These are phyloP conservation scores for Ochropacha duplaris DNA, from an alignment of 2,888 invertebrate genomes.

Conservation along the genomic window DNA sequence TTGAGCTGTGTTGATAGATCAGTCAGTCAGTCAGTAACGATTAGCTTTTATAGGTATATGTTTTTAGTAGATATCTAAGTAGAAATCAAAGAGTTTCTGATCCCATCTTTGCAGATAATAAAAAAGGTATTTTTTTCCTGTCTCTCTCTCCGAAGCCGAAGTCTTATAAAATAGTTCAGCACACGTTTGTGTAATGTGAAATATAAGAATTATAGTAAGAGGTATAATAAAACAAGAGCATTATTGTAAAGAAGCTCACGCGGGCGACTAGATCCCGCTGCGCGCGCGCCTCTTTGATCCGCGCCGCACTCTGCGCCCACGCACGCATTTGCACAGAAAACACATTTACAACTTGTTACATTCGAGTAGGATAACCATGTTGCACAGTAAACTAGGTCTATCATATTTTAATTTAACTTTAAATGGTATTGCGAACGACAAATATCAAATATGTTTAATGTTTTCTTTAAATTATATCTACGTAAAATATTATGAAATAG, in stretches of 20 bases:
- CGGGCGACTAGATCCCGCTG: slow-evolving; percentile 37
- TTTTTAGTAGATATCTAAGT: too few species aligned
- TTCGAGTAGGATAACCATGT: slow-evolving; percentile 11
- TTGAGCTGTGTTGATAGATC: too few species aligned
- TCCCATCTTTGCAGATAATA: too few species aligned
- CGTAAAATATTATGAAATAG: too few species aligned
- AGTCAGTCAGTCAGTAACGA: too few species aligned
- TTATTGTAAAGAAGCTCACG: slow-evolving; percentile 21
- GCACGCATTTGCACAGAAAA: slow-evolving; percentile 54
- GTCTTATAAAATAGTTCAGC: not conserved
- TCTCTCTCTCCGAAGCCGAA: not conserved
- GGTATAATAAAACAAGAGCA: slow-evolving; percentile 27
- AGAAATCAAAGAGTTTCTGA: too few species aligned
- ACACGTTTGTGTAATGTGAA: not conserved
- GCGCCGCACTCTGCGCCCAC: slow-evolving; percentile 49
- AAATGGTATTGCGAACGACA: not conserved
- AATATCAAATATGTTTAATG: too few species aligned
- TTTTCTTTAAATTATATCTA: too few species aligned
- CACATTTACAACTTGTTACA: slow-evolving; percentile 43
- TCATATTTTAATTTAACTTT: not conserved
- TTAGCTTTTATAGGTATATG: too few species aligned
- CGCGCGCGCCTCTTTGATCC: slow-evolving; percentile 40
- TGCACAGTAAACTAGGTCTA: not conserved
- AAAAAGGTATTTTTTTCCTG: not conserved
- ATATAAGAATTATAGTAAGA: not conserved